Conservation (phyloP, 1,140 invertebrate species). For the Acyrthosiphon pisum region DNA sequence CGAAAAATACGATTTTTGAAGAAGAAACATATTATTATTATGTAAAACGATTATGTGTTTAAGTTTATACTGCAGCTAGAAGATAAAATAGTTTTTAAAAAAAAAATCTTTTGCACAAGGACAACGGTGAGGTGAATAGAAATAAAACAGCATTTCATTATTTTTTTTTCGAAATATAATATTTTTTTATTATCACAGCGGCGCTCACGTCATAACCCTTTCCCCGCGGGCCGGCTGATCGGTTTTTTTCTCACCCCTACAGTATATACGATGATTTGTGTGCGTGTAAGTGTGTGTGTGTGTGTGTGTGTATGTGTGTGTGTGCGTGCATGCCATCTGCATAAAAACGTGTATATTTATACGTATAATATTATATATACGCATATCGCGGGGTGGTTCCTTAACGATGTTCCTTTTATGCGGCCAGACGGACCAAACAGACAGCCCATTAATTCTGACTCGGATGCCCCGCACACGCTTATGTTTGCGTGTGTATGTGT, state of each 20-base stretch:
- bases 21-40: background rate
- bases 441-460: constrained; percentile 56
- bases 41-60: background rate
- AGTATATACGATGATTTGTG: constrained; percentile 36
- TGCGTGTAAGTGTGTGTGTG: background rate
- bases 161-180: constrained; percentile 16
- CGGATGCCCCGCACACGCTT: background rate
- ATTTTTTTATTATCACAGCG: constrained; percentile 9
- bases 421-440: constrained; percentile 50
- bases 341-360: constrained; percentile 52
- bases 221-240: constrained; percentile 37
- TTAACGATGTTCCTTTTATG: constrained; percentile 53
- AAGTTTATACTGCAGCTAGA: background rate
- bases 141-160: background rate
- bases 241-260: constrained; percentile 43
- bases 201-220: constrained; percentile 32
- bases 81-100: background rate
- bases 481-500: background rate
- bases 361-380: constrained; percentile 19
- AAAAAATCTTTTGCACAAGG: background rate
- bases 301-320: background rate
- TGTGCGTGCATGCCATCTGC: constrained; percentile 48
- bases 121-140: background rate
- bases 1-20: background rate
- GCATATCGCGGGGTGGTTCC: constrained; percentile 48